These are phyloP conservation scores for Metaphire vulgaris DNA, from an alignment of 1,140 invertebrate genomes.

Conservation along the genomic window DNA sequence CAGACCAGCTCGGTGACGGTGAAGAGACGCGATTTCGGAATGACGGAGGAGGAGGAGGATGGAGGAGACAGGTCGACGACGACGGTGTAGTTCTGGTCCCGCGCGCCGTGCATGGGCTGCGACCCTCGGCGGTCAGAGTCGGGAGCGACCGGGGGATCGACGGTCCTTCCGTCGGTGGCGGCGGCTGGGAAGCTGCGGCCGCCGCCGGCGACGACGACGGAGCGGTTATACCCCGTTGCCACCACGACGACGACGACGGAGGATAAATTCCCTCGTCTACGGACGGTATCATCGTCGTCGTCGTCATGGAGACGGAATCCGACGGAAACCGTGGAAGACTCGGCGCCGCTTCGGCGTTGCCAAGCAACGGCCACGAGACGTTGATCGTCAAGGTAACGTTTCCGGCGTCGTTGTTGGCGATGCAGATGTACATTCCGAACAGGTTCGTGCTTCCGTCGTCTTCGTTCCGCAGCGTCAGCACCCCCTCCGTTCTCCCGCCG, in stretches of 20 bases:
- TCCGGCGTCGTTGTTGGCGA: conserved; percentile 48
- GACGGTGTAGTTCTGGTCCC: background rate
- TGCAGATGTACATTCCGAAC: conserved; percentile 42
- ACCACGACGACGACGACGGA: too few relatives aligned
- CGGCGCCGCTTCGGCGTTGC: background rate
- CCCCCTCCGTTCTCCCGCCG: background rate
- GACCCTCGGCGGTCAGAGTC: background rate
- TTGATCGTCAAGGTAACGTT: conserved; percentile 49
- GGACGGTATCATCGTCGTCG: background rate
- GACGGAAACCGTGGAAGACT: too few relatives aligned
- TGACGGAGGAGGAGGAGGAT: conserved; percentile 6
- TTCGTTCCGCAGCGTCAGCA: background rate
- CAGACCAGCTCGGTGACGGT: conserved; percentile 10
- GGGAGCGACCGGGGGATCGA: too few relatives aligned
- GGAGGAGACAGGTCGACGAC: background rate
- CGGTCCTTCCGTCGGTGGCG: background rate
- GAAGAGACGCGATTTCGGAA: background rate
- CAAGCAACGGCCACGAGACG: conserved; percentile 41
- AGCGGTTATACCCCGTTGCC: too few relatives aligned
- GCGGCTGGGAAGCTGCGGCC: background rate
- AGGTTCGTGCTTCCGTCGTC: background rate
- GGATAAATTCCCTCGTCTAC: background rate
- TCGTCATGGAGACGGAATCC: conserved; percentile 16
- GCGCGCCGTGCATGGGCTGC: background rate
- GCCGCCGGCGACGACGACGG: background rate